Percentiles rank a stretch among this genome's conserved stretches.
Evolutionary conservation across 2,113 vertebrate species (phyloP).

Genomic region (Myodes glareolus): DNA sequence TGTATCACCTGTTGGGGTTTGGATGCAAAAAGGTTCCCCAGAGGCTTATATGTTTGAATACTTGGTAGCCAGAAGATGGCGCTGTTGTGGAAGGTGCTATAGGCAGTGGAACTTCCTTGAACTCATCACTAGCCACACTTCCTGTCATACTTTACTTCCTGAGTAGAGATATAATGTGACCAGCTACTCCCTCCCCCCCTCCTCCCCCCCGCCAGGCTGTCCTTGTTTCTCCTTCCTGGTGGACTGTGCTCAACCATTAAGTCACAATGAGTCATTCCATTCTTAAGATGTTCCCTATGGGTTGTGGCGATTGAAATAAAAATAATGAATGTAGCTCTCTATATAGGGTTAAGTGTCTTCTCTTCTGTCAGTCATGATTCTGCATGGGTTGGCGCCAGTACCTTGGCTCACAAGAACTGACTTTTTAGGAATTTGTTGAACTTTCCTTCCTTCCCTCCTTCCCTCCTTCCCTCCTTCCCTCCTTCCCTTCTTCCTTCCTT

Average conservation of each 20-base stretch:
- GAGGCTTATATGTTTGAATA: background rate
- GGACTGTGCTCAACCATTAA: background rate
- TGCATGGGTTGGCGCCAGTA: background rate
- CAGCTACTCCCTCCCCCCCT: too few relatives aligned
- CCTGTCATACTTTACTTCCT: background rate
- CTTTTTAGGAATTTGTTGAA: background rate
- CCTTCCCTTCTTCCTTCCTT: fast-evolving
- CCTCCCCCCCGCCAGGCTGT: too few relatives aligned
- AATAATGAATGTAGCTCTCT: background rate
- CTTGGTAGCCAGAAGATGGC: too few relatives aligned
- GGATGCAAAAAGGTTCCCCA: background rate
- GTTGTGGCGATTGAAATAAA: background rate
- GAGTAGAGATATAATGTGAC: background rate
- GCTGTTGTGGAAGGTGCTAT: background rate
- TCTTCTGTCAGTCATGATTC: background rate
- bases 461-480: too few relatives aligned
- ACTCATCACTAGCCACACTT: background rate
- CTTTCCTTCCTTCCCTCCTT: too few relatives aligned
- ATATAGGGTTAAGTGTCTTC: too few relatives aligned
- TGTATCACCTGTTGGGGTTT: background rate
- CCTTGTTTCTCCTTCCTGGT: background rate
- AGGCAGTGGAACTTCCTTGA: background rate
- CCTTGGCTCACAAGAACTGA: background rate
- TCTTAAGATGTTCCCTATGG: background rate
- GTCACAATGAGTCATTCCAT: background rate